Percentiles rank a stretch among this genome's conserved stretches.
Evolutionary conservation across 2,113 vertebrate species (phyloP).

Genomic region (Callaeas wilsoni): DNA sequence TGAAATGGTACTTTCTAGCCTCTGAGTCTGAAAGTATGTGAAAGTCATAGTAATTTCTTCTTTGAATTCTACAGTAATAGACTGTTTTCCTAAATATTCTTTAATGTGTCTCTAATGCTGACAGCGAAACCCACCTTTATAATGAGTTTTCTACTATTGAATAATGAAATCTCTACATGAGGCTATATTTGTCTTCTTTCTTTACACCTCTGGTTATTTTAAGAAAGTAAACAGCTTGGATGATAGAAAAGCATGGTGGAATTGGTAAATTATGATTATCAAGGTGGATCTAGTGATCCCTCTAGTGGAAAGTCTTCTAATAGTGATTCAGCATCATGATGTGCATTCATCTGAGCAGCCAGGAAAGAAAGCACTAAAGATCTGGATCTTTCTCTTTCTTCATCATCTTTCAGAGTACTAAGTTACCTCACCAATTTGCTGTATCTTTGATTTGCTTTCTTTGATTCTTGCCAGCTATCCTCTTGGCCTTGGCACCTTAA

Average conservation of each 20-base stretch:
- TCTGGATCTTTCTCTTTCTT: not conserved
- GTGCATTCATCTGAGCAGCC: not conserved
- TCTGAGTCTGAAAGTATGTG: not conserved
- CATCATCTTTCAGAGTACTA: not conserved
- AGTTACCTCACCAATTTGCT: not conserved
- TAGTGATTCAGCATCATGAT: not conserved
- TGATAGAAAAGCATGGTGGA: not conserved
- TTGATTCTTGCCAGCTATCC: not conserved
- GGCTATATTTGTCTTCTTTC: not conserved
- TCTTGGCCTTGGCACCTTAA: not conserved
- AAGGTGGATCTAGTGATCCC: not conserved
- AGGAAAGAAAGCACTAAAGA: not conserved
- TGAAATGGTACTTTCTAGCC: not conserved
- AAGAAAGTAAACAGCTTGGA: not conserved
- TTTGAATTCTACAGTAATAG: not conserved
- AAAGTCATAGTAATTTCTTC: not conserved
- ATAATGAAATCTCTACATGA: not conserved
- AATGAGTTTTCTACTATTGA: not conserved
- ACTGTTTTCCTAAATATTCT: not conserved
- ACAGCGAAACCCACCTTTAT: not conserved
- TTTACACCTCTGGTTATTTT: not conserved
- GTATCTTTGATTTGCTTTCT: not conserved
- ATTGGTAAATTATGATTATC: not conserved
- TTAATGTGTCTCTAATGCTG: not conserved
- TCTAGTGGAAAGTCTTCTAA: not conserved